Evolutionary conservation across 2,888 invertebrate species (phyloP), one percentile per base, ranked within the genome.

Genomic region (Caenorhabditis doughertyi): DNA sequence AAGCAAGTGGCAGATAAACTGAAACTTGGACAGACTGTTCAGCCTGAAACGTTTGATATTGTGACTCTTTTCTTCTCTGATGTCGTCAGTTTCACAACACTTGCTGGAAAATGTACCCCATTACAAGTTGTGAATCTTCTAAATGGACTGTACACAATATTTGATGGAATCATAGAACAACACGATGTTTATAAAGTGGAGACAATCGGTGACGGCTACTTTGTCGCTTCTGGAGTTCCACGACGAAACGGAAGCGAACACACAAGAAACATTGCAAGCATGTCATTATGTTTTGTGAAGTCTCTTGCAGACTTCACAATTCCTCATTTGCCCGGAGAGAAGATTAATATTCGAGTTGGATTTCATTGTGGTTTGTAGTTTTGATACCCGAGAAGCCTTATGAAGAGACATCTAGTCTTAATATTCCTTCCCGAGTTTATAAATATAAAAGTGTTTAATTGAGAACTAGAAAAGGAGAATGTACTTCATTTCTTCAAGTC

Each of bases 101-200:
- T 89, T 7, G 89, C 89, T 8, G 79, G 82, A 9, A 85, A 86
- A 27, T 89, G 88, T 65, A 89, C 89, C 9, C 89, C 89, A 1
- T 60, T 89, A 16, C 90, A 90, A 73, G 89, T 90, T 16, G 89
- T 91, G 21, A 90, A 87, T 53, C 84, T 91, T 35, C 84, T 91
- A 39, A 91, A 91, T 76, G 88, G 90, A 42, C 83, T 91, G n/a
- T 91, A 91, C 82, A 87, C 89, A 3, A 81, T 84, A 3, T 87
- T 91, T 55, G 91, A 91, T 76, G 85, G 81, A 13, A 88, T 91
- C 29, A 91, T 91, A 44, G 90, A 85, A 13, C 84, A 87, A 35
- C 85, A 88, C 70, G 90, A 91, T 60, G 90, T 89, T 27, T 91
- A 91, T 84, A 91, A 91, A 85, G 89, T 89, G 49, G 90, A 90